Base-by-base conservation (phyloP, 2,888 invertebrate species). In the Miltochrista miniata region DNA sequence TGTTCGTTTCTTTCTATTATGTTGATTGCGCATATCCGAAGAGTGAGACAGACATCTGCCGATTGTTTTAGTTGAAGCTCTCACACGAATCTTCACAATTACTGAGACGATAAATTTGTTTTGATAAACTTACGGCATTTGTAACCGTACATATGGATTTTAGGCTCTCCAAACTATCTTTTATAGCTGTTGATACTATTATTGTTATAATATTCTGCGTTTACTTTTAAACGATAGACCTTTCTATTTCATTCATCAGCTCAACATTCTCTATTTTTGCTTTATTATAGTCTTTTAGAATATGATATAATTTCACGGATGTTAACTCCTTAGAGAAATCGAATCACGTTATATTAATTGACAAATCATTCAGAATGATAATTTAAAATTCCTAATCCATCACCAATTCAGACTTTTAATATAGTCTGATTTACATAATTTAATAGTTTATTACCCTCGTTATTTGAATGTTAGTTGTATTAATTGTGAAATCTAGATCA, bases 91-190 rank as follows among this genome's bases (percentile, higher is more conserved):
- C 59, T 65, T 54, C 45, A 55, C 70, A 62, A 71, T 75, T 76
- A 79, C 72, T 73, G 66, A 67, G 67, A 68, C 63, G 76, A 80
- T 82, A 68, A 78, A 81, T 76, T 24, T 74, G 76, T 79, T 76
- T 72, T 76, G 78, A 81, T 82, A 75, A 76, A 64, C 56, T 54
- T 59, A 65, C 47, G 48, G 44, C 53, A 63, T 69, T n/a, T 67
- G 13, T 56, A 66, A 61, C 69, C 56, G 60, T 57, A 57, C 43
- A 40, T 29, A 37, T 51, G 34, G 53, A 51, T 45, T 51, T 55
- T 41, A 30, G 15, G 36, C 14, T 31, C 5, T 31, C 31, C 8
- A 9, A 31, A 31, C 8, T 11, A 31, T 10, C 31, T 11, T 31
- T 24, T 31, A 31, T 7, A 11, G 31, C 31, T 31, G 11, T 31